Conservation (phyloP, 1,140 invertebrate species). For the Samia ricini region DNA sequence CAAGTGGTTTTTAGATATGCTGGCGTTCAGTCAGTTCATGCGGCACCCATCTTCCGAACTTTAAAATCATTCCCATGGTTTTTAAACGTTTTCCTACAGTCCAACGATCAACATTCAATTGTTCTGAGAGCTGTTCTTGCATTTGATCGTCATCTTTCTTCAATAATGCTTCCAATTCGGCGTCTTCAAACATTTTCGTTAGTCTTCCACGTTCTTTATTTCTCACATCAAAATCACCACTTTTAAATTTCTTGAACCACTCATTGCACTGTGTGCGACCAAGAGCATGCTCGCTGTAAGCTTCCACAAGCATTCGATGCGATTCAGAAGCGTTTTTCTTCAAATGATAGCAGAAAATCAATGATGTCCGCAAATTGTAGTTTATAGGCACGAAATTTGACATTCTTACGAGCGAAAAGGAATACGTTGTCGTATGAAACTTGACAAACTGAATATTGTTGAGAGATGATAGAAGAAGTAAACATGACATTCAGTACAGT, state of each 20-base stretch:
- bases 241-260: constrained; percentile 20
- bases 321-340: constrained; percentile 16
- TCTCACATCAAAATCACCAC: constrained; percentile 19
- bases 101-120: background rate
- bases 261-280: constrained; percentile 15
- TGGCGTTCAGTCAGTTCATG: no score
- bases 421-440: no score
- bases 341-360: constrained; percentile 12
- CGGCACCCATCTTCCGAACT: no score
- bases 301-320: constrained; percentile 13
- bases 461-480: no score
- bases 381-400: constrained; percentile 14
- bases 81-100: background rate
- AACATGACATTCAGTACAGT: no score
- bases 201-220: constrained; percentile 15
- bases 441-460: no score
- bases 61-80: no score
- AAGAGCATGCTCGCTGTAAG: constrained; percentile 13
- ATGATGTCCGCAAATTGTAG: constrained; percentile 9
- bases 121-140: background rate
- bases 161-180: constrained; percentile 1
- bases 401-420: background rate
- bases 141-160: background rate
- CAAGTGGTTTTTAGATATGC: no score
- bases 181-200: constrained; percentile 11